These are phyloP conservation scores for Eupsilia transversa DNA, from an alignment of 2,888 invertebrate genomes.

Conservation along the genomic window DNA sequence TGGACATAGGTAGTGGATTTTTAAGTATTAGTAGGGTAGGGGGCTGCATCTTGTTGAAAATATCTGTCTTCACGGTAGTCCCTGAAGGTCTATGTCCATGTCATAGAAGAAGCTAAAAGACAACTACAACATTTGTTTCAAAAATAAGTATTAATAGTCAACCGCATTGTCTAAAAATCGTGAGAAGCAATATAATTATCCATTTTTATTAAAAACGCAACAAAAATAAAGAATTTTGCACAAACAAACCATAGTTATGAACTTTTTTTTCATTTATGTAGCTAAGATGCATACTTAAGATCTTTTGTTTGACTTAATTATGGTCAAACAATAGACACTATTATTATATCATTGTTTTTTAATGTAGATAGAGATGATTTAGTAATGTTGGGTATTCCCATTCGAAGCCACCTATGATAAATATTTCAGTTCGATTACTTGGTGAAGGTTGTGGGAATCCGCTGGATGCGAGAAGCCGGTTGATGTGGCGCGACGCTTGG, in stretches of 20 bases:
- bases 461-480: neutral
- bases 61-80: neutral
- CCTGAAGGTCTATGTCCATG: neutral
- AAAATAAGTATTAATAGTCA: neutral
- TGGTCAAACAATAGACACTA: conserved; percentile 3
- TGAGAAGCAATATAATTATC: neutral
- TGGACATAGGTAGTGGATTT: neutral
- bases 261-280: neutral
- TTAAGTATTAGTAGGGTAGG: neutral
- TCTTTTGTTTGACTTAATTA: neutral
- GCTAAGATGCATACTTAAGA: neutral
- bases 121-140: neutral
- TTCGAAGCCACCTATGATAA: neutral
- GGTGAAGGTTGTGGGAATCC: neutral
- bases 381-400: neutral
- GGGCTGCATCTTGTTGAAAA: neutral
- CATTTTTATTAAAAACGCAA: neutral
- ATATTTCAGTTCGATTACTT: neutral
- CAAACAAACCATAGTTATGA: neutral
- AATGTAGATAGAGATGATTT: neutral
- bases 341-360: conserved; percentile 2
- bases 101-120: neutral
- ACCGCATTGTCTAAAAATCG: neutral
- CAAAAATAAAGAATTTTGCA: neutral
- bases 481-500: too few relatives aligned